Evolutionary conservation across 2,888 invertebrate species (phyloP).

Genomic region (Lordiphosa andalusiaca): DNA sequence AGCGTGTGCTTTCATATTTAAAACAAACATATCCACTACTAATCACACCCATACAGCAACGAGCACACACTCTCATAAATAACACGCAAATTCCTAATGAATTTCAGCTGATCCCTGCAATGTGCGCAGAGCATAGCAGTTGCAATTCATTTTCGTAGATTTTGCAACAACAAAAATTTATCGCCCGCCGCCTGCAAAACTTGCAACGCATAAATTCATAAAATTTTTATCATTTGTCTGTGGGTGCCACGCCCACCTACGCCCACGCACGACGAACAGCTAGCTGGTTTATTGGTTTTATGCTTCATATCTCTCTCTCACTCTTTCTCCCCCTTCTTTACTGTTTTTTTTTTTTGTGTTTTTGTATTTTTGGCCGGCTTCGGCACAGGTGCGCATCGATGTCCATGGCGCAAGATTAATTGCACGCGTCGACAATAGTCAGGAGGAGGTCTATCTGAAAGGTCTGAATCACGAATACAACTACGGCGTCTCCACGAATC

Average conservation of each 20-base stretch:
- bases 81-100: constrained; percentile 74
- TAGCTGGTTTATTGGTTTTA: constrained; percentile 69
- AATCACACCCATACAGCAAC: constrained; percentile 16
- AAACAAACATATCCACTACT: constrained; percentile 50
- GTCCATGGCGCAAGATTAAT: constrained; percentile 91
- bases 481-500: constrained; percentile 92
- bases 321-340: constrained; percentile 4
- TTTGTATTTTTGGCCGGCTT: constrained; percentile 1
- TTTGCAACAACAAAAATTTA: constrained; percentile 63
- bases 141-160: constrained; percentile 72
- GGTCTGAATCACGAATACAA: constrained; percentile 91
- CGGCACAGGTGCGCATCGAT: constrained; percentile 86
- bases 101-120: constrained; percentile 73
- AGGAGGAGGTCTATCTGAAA: constrained; percentile 90
- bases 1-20: constrained; percentile 50
- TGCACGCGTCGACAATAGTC: constrained; percentile 91
- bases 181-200: constrained; percentile 56
- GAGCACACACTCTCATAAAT: constrained; percentile 55
- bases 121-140: constrained; percentile 44
- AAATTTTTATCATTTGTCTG: constrained; percentile 72
- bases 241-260: constrained; percentile 39
- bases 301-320: constrained; percentile 46
- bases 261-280: constrained; percentile 26
- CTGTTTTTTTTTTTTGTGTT: too few relatives aligned
- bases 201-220: constrained; percentile 75